Evolutionary conservation across 2,113 vertebrate species (phyloP).

Genomic region (Engraulis encrasicolus): DNA sequence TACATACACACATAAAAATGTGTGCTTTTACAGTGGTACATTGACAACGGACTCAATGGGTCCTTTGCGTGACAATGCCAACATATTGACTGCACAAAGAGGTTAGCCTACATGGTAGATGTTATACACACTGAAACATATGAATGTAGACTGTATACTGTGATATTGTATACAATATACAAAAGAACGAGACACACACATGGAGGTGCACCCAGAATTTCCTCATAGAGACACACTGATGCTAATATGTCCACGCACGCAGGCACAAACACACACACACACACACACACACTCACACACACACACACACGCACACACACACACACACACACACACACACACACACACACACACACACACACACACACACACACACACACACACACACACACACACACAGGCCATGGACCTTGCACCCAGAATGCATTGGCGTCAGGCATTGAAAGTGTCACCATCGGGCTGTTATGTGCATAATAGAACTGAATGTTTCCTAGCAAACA

Average conservation of each 20-base stretch:
- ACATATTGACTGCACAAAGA: neutral
- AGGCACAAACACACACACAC: neutral
- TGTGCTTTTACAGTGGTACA: neutral
- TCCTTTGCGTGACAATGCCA: neutral
- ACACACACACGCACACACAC: neutral
- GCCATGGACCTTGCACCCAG: neutral
- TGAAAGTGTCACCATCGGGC: neutral
- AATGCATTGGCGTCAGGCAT: neutral
- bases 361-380: too few relatives aligned
- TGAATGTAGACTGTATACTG: neutral
- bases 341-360: conserved; percentile 7
- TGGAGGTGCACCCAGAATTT: too few relatives aligned
- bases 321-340: conserved; percentile 19
- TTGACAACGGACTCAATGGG: neutral
- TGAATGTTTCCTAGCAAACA: neutral
- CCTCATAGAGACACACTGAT: too few relatives aligned
- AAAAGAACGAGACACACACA: neutral
- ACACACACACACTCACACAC: neutral
- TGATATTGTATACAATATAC: neutral
- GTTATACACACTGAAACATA: neutral
- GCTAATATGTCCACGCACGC: neutral
- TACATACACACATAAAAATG: neutral
- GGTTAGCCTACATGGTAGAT: neutral
- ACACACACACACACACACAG: conserved; percentile 1
- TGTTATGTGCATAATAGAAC: neutral